Evolutionary conservation across 2,888 invertebrate species (phyloP).

Genomic region (Dysmachus trigonus): DNA sequence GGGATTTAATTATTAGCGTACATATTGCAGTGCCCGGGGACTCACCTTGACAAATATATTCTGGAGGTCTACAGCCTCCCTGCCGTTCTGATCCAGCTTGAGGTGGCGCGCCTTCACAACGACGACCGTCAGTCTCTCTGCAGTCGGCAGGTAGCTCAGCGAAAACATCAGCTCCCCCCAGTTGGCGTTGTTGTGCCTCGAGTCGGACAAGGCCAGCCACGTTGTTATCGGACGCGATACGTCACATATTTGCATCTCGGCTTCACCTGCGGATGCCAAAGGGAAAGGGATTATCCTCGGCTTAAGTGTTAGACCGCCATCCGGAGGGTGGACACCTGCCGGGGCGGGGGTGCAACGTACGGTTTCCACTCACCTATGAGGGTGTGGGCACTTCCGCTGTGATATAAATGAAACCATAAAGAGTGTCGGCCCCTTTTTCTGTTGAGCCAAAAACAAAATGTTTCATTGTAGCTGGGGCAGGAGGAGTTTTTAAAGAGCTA

Average conservation of each 20-base stretch:
- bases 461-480: slow-evolving; percentile 81
- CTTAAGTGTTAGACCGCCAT: background rate
- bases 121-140: slow-evolving; percentile 74
- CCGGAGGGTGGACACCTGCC: background rate
- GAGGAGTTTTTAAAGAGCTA: slow-evolving; percentile 72
- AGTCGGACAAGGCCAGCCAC: slow-evolving; percentile 81
- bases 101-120: slow-evolving; percentile 79
- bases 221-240: slow-evolving; percentile 77
- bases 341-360: background rate
- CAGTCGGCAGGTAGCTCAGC: slow-evolving; percentile 82
- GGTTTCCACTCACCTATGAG: slow-evolving; percentile 65
- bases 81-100: slow-evolving; percentile 65
- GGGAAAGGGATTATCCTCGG: background rate
- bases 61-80: slow-evolving; percentile 61
- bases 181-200: slow-evolving; percentile 73
- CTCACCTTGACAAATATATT: slow-evolving; percentile 81
- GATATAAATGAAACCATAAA: slow-evolving; percentile 75
- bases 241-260: slow-evolving; percentile 72
- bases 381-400: slow-evolving; percentile 72
- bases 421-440: slow-evolving; percentile 69
- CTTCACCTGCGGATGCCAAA: slow-evolving; percentile 66
- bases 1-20: background rate
- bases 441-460: slow-evolving; percentile 74
- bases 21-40: background rate
- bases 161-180: slow-evolving; percentile 85